Conservation (phyloP, 2,888 invertebrate species). For the Aethes cnicana region DNA sequence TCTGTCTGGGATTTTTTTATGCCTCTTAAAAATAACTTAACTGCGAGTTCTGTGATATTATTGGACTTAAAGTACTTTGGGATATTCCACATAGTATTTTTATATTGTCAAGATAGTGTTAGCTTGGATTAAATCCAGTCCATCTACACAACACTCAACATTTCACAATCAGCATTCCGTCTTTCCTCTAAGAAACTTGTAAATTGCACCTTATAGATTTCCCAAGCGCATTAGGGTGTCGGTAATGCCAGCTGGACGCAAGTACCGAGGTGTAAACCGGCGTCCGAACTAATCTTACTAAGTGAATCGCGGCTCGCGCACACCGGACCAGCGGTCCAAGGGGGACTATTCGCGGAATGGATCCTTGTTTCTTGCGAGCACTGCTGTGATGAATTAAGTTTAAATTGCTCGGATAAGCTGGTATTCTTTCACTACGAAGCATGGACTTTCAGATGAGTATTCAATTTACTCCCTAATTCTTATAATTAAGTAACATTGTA, state of each 20-base stretch:
- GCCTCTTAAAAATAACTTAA: background rate
- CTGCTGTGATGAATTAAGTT: constrained; percentile 27
- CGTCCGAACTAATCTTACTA: constrained; percentile 63
- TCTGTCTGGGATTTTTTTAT: constrained; percentile 6
- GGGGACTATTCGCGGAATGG: constrained; percentile 29
- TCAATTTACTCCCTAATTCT: no score
- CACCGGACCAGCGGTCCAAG: constrained; percentile 20
- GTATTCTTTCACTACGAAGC: no score
- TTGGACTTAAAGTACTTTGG: background rate
- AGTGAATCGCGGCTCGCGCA: constrained; percentile 55
- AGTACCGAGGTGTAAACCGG: constrained; percentile 60
- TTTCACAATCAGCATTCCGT: constrained; percentile 23
- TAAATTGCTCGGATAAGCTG: constrained; percentile 10
- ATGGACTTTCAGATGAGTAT: no score
- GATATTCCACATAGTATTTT: no score
- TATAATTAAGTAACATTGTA: no score
- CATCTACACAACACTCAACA: no score
- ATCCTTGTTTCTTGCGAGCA: constrained; percentile 22
- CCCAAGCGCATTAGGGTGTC: constrained; percentile 38
- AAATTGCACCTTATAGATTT: constrained; percentile 34
- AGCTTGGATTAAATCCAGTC: no score
- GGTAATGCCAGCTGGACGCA: constrained; percentile 45
- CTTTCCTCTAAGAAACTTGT: constrained; percentile 33
- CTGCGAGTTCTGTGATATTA: background rate
- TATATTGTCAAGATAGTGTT: no score